Evolutionary conservation across 2,113 vertebrate species (phyloP).

Genomic region (Micromys minutus): DNA sequence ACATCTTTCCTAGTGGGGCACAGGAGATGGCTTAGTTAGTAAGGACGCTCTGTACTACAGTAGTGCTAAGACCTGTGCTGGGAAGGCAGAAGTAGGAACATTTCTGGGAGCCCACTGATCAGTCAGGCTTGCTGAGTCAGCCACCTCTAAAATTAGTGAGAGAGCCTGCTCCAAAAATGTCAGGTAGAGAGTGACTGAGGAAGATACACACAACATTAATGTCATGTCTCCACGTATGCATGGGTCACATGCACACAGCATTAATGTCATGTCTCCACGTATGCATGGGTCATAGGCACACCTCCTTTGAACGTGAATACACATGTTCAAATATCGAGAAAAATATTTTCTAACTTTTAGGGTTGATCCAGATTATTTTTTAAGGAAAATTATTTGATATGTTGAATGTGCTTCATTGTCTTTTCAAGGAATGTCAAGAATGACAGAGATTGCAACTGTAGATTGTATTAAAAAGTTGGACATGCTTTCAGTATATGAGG

Average conservation of each 20-base stretch:
- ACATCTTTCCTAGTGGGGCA: neutral
- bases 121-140: neutral
- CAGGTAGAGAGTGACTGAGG: neutral
- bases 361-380: neutral
- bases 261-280: neutral
- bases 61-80: too few relatives aligned
- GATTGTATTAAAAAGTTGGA: neutral
- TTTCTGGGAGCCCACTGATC: neutral
- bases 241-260: too few relatives aligned
- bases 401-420: neutral
- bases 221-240: neutral
- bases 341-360: neutral
- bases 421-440: neutral
- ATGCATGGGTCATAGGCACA: too few relatives aligned
- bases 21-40: too few relatives aligned
- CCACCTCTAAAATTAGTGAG: neutral
- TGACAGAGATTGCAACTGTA: neutral
- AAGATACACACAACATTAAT: neutral
- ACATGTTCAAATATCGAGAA: neutral
- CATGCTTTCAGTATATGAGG: neutral
- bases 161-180: neutral
- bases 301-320: neutral
- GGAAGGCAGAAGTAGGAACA: neutral
- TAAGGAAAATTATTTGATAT: neutral
- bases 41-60: neutral